phyloP scores from a whole-genome alignment of 2,113 vertebrate genomes.

The Lucifuga dentata region DNA sequence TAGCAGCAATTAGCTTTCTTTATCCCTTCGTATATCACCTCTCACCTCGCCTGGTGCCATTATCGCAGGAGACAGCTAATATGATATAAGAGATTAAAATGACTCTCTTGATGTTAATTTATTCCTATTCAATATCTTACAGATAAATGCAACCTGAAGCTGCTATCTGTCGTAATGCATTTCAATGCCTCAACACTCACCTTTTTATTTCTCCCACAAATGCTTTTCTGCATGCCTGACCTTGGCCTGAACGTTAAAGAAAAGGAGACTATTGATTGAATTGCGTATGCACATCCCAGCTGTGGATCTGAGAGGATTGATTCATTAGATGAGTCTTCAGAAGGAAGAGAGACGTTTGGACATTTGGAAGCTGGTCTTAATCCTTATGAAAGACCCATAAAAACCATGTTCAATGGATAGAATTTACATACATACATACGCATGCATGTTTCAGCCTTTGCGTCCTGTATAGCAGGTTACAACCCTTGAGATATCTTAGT shows the following conservation, averaged over 20 bases:
- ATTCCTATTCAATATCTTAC: slow-evolving; percentile 61
- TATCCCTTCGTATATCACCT: slow-evolving; percentile 52
- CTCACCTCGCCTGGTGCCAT: slow-evolving; percentile 34
- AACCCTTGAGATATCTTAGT: slow-evolving; percentile 14
- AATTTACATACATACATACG: slow-evolving; percentile 5
- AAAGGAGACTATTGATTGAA: slow-evolving; percentile 61
- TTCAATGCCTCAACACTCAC: slow-evolving; percentile 40
- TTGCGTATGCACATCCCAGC: slow-evolving; percentile 17
- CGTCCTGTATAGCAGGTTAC: no score
- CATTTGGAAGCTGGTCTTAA: slow-evolving; percentile 22
- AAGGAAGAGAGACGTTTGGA: slow-evolving; percentile 8
- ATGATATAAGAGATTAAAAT: slow-evolving; percentile 71
- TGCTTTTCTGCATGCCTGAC: slow-evolving; percentile 42
- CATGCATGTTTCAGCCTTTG: background rate
- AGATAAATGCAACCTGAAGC: slow-evolving; percentile 63
- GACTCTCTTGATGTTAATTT: slow-evolving; percentile 63
- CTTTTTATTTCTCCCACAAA: slow-evolving; percentile 50
- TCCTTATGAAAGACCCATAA: slow-evolving; percentile 18
- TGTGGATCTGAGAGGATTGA: slow-evolving; percentile 46
- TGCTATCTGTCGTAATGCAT: slow-evolving; percentile 41
- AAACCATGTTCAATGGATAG: background rate
- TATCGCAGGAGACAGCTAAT: slow-evolving; percentile 53
- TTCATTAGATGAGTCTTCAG: slow-evolving; percentile 47
- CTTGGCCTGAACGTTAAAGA: slow-evolving; percentile 55
- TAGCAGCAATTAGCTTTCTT: slow-evolving; percentile 55